Evolutionary conservation across 2,888 invertebrate species (phyloP).

Genomic region (Nomada hirtipes): DNA sequence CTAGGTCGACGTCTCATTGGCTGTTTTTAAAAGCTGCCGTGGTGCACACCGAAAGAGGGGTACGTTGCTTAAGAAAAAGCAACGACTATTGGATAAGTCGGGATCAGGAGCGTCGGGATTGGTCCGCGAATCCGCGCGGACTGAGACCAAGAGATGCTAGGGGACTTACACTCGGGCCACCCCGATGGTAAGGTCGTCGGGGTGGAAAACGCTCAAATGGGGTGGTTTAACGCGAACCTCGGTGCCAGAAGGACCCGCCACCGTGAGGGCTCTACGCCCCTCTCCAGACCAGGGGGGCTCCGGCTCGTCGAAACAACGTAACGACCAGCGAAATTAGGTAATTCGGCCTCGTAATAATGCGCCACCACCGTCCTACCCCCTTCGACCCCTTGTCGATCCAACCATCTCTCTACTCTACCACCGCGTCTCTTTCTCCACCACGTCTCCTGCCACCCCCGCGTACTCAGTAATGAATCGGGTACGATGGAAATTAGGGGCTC

Average conservation of each 20-base stretch:
- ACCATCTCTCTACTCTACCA: neutral
- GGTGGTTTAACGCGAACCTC: slow-evolving; percentile 84
- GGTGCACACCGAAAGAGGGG: slow-evolving; percentile 69
- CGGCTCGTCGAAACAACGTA: slow-evolving; percentile 81
- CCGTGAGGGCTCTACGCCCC: slow-evolving; percentile 70
- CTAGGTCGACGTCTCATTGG: slow-evolving; percentile 70
- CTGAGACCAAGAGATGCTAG: slow-evolving; percentile 49
- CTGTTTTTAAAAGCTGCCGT: slow-evolving; percentile 75
- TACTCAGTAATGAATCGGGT: slow-evolving; percentile 82
- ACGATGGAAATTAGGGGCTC: slow-evolving; percentile 80
- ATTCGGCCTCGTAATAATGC: slow-evolving; percentile 84
- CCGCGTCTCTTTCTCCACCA: slow-evolving; percentile 50
- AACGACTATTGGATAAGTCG: slow-evolving; percentile 74
- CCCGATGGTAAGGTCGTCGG: slow-evolving; percentile 82
- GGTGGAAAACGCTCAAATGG: slow-evolving; percentile 85
- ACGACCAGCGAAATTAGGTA: slow-evolving; percentile 84
- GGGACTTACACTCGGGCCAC: slow-evolving; percentile 62
- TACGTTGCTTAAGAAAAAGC: slow-evolving; percentile 72
- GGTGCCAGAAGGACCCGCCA: slow-evolving; percentile 83
- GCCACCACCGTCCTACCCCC: slow-evolving; percentile 72
- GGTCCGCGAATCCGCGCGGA: slow-evolving; percentile 73
- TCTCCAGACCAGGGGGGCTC: slow-evolving; percentile 61
- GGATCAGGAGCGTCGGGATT: slow-evolving; percentile 58
- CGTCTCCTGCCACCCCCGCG: slow-evolving; percentile 65
- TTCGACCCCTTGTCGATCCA: slow-evolving; percentile 50